Evolutionary conservation across 2,797 vertebrate genomes (phyloP).

Genomic region (Rallus crepitans): DNA sequence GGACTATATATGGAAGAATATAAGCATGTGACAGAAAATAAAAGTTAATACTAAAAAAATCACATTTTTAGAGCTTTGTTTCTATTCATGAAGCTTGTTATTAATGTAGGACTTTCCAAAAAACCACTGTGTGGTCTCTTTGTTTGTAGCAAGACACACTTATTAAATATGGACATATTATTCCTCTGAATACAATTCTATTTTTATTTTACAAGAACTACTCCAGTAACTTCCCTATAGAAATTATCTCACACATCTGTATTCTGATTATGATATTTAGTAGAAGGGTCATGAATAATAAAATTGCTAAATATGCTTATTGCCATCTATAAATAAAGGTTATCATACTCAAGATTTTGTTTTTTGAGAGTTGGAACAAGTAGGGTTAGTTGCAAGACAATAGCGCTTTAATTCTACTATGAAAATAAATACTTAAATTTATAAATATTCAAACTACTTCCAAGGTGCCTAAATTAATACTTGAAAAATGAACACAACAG

Average conservation of each 20-base stretch:
- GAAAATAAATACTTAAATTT: conserved; percentile 82
- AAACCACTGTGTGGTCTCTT: conserved; percentile 31
- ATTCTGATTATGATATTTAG: conserved; percentile 83
- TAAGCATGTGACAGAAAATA: neutral
- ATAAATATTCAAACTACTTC: conserved; percentile 81
- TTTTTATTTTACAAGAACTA: conserved; percentile 79
- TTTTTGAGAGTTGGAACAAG: conserved; percentile 78
- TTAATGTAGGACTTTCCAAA: conserved; percentile 7
- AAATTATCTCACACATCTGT: conserved; percentile 79
- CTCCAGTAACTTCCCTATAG: conserved; percentile 74
- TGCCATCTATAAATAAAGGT: conserved; percentile 85
- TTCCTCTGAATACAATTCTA: conserved; percentile 75
- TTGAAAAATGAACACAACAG: conserved; percentile 35
- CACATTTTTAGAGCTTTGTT: conserved; percentile 19
- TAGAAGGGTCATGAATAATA: conserved; percentile 85
- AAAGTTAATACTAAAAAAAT: conserved; percentile 5
- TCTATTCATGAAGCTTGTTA: conserved; percentile 37
- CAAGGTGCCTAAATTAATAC: conserved; percentile 57
- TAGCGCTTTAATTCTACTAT: conserved; percentile 81
- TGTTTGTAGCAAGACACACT: conserved; percentile 48
- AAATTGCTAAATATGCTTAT: conserved; percentile 82
- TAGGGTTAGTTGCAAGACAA: conserved; percentile 81
- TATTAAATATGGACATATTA: conserved; percentile 66
- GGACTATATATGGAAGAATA: neutral
- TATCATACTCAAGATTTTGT: conserved; percentile 75